Base-by-base conservation (phyloP, 2,888 invertebrate species). In the Melanophora roralis region DNA sequence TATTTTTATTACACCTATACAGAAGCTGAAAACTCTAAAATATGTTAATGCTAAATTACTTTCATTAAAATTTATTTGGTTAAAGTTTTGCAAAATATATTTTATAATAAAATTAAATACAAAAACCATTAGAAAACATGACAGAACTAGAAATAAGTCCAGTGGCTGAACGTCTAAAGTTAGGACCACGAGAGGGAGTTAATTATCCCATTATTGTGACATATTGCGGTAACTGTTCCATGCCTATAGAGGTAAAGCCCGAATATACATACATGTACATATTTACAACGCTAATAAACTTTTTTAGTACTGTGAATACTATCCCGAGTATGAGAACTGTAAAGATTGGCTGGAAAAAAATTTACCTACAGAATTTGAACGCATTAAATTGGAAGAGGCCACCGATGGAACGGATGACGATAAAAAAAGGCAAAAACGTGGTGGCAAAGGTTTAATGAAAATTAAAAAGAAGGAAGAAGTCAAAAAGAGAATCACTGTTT, bases 271-370 rank as follows among this genome's bases (percentile, higher is more conserved):
- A 27, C 3, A 27, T 27, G 27, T 5, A 3, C 3, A 27, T 27
- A 27, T 27, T 3, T 27, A 27, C 6, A 5, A 6, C 3, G 6
- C 27, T 27, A 27, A 27, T 27, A 5, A n/a, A 27, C 9, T 2
- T 21, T 0, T 19, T 36, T 88, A 97, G 95, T 99, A 98, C 89
- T 99, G 99, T 90, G 98, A 99, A 92, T 98, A 96, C 90, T 98
- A 98, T 90, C 98, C 98, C 9, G 97, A 97, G 89, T 97, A 97
- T 89, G 98, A 98, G 82, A 97, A 97, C 91, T 99, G 99, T 89
- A 97, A 98, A 89, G 95, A 95, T 83, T 99, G 99, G 99, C 91
- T 99, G 82, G 97, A 98, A 90, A 95, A 95, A 86, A 94, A 98
- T 91, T 91, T 99, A 82, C 98, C 99, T 0, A 95, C 95, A 53